Evolutionary conservation across 2,888 invertebrate species (phyloP), one percentile per base, ranked within the genome.

Genomic region (Tineola bisselliella): DNA sequence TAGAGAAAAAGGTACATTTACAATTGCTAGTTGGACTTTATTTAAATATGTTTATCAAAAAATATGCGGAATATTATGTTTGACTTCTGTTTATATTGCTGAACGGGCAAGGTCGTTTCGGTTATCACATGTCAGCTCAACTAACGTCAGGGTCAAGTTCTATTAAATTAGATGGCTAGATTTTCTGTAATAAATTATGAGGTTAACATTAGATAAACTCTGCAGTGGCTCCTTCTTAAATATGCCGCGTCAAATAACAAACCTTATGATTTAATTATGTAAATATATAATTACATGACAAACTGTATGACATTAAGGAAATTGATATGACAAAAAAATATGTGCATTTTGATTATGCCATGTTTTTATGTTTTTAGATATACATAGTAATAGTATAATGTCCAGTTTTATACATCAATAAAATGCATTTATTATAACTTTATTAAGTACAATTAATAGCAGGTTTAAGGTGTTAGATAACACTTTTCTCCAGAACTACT

Each of bases 91-190:
- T 44, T 57, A 25, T 59, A 17, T 58, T 43, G 62, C 63, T 62
- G 61, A 43, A 60, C 52, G 10, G 13, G 33, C 38, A 61, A 62
- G 62, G 61, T 63, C 59, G 60, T 44, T 56, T 12, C 59, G 62
- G 66, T 64, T 63, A 66, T 65, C 66, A 44, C 59, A 61, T 52
- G 61, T 63, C 62, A 62, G 15, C 38, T 25, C n/a, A 30, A 44
- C 63, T 48, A 60, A n/a, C 5, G 12, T 17, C 52, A 60, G 31
- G 44, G 44, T 48, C 44, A 44, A 60, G 58, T 58, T 33, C 15
- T 48, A 60, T 48, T 60, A 10, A 48, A 60, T 60, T 48, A 48
- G 31, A 52, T 31, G 44, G 13, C 18, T 44, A 19, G 19, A 60
- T 44, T 25, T 44, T 60, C n/a, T 44, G 25, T 60, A 63, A 54